Percentiles rank a stretch among this genome's conserved stretches.
Evolutionary conservation across 2,113 vertebrate genomes (phyloP).

Genomic region (Crocuta crocuta): DNA sequence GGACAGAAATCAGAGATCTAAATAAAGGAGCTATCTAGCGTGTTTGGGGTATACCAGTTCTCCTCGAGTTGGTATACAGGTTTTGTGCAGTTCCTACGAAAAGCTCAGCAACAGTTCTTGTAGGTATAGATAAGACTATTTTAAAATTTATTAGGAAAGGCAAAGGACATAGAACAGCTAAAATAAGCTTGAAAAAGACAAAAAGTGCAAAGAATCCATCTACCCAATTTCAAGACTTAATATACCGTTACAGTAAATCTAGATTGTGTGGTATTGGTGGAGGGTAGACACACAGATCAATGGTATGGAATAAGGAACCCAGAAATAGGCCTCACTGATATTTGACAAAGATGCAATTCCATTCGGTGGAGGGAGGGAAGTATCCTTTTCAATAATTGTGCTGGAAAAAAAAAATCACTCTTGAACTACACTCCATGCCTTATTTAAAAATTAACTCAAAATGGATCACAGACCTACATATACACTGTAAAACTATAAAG

Average conservation of each 20-base stretch:
- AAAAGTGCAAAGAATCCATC: background rate
- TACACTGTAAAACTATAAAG: background rate
- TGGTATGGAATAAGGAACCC: background rate
- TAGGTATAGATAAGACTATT: background rate
- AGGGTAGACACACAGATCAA: background rate
- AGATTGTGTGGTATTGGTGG: background rate
- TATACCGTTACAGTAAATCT: background rate
- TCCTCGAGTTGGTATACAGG: background rate
- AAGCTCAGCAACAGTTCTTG: background rate
- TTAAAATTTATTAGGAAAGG: background rate
- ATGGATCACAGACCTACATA: background rate
- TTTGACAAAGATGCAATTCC: background rate
- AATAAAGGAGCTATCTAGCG: background rate
- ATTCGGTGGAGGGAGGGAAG: background rate
- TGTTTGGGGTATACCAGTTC: background rate
- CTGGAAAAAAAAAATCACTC: background rate
- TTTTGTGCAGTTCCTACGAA: background rate
- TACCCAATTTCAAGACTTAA: background rate
- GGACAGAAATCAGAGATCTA: background rate
- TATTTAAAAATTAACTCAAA: constrained; percentile 19
- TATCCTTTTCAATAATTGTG: background rate
- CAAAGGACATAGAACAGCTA: background rate
- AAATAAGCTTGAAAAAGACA: background rate
- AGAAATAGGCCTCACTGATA: background rate
- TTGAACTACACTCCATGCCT: background rate